Conservation (phyloP, 2,888 invertebrate genomes). For the Dastarcus helophoroides region DNA sequence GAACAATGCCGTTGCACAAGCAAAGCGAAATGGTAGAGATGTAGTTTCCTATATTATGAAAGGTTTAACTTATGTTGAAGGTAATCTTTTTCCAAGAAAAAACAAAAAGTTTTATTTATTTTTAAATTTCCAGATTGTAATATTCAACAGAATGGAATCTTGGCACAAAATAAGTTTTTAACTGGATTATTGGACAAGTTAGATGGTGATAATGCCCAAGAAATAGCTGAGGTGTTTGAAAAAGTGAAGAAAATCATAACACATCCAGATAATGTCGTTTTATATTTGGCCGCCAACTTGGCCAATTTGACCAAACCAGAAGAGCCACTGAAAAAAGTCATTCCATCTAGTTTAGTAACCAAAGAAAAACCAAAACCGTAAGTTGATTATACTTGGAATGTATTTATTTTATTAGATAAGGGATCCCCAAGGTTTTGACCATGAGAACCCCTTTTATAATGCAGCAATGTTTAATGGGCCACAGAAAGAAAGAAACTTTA, state of each 20-base stretch:
- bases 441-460: too few species aligned
- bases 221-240: constrained; percentile 44
- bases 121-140: constrained; percentile 53
- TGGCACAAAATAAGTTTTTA: constrained; percentile 69
- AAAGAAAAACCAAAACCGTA: constrained; percentile 1
- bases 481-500: too few species aligned
- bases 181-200: constrained; percentile 51
- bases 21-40: constrained; percentile 59
- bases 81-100: too few species aligned
- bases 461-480: too few species aligned
- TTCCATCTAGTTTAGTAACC: constrained; percentile 12
- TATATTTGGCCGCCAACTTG: constrained; percentile 65
- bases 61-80: constrained; percentile 43
- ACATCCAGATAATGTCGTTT: constrained; percentile 46
- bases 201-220: constrained; percentile 38
- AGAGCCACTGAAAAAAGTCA: constrained; percentile 22
- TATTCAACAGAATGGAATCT: constrained; percentile 54
- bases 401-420: too few species aligned
- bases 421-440: too few species aligned
- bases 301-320: constrained; percentile 46
- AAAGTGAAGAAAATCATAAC: constrained; percentile 49
- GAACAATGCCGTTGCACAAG: constrained; percentile 67
- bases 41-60: constrained; percentile 52
- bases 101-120: too few species aligned
- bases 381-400: too few species aligned